Percentiles rank a stretch among this genome's conserved stretches.
Evolutionary conservation across 37 sponge, comb jelly and placozoan genomes (phyloP).

Genomic region (Axinella damicornis): DNA sequence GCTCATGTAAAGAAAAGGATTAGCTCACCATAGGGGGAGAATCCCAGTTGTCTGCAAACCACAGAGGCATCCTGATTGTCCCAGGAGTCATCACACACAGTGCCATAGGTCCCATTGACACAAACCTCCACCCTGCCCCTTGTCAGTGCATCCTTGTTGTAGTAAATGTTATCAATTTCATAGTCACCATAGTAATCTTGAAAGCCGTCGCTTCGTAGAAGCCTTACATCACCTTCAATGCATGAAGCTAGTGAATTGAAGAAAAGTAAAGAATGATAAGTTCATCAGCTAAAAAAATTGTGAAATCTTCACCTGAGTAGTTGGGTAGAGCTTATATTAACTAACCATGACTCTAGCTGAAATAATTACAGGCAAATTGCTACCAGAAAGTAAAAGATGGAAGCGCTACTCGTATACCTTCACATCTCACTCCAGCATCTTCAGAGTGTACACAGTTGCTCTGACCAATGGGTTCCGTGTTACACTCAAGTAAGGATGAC

Average conservation of each 20-base stretch:
- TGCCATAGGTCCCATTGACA: constrained; percentile 17
- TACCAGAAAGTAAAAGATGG: too few species aligned
- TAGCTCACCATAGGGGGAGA: constrained; percentile 38
- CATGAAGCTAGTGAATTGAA: too few species aligned
- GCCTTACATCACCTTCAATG: too few species aligned
- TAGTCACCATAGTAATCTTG: background rate
- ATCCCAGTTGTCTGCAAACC: constrained; percentile 67
- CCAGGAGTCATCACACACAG: constrained; percentile 69
- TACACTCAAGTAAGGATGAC: constrained; percentile 17
- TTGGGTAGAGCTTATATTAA: too few species aligned
- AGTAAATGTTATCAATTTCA: too few species aligned
- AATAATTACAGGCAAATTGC: too few species aligned
- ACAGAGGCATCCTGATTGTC: constrained; percentile 55
- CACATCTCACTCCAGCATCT: constrained; percentile 28
- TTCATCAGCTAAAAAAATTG: too few species aligned
- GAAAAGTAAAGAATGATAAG: too few species aligned
- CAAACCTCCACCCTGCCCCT: constrained; percentile 59
- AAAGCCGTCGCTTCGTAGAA: background rate
- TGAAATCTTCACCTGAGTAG: too few species aligned
- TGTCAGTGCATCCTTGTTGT: constrained; percentile 12
- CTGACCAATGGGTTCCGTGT: constrained; percentile 2
- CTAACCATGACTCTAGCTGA: too few species aligned
- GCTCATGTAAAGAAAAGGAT: background rate
- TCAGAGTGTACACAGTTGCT: constrained; percentile 7
- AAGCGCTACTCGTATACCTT: too few species aligned